Percentiles rank a stretch among this genome's conserved stretches.
These are phyloP conservation scores for Neomicropteryx cornuta DNA, from an alignment of 1,140 invertebrate species.

Conservation along the genomic window DNA sequence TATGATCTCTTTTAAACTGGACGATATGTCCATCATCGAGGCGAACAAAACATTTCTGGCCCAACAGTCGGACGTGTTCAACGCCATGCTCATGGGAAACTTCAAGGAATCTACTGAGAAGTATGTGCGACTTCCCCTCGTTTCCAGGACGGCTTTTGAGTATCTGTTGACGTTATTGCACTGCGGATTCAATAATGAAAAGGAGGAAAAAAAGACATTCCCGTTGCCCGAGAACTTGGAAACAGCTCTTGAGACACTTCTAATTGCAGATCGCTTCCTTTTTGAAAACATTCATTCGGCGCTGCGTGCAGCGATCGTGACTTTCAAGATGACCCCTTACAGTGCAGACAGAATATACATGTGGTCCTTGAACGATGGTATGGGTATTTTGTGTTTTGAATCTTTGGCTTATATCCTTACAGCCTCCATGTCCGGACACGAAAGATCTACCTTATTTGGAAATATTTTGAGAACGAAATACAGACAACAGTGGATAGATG, in stretches of 20 bases:
- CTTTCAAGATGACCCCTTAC: conserved; percentile 30
- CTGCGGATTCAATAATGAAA: conserved; percentile 33
- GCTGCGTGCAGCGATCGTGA: conserved; percentile 41
- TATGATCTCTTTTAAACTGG: conserved; percentile 48
- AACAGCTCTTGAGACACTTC: conserved; percentile 50
- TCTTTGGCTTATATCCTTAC: conserved; percentile 40
- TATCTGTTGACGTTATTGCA: conserved; percentile 41
- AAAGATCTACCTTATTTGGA: conserved; percentile 26
- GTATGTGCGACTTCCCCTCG: conserved; percentile 41
- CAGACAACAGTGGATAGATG: conserved; percentile 35
- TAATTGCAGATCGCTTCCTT: conserved; percentile 51
- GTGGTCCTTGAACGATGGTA: conserved; percentile 43
- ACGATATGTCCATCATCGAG: conserved; percentile 47
- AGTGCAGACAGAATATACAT: conserved; percentile 41
- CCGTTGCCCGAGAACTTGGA: conserved; percentile 36
- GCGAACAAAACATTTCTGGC: conserved; percentile 48
- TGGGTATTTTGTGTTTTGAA: conserved; percentile 43
- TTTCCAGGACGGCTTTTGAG: conserved; percentile 41
- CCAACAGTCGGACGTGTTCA: conserved; percentile 51
- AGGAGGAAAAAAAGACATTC: conserved; percentile 26
- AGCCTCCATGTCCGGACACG: conserved; percentile 29
- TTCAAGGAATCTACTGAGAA: conserved; percentile 53
- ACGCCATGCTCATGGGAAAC: conserved; percentile 49
- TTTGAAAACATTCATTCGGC: conserved; percentile 43
- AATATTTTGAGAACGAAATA: conserved; percentile 31